Evolutionary conservation across 23 tunicate species (phyloP).

Genomic region (Ciona savignyi): DNA sequence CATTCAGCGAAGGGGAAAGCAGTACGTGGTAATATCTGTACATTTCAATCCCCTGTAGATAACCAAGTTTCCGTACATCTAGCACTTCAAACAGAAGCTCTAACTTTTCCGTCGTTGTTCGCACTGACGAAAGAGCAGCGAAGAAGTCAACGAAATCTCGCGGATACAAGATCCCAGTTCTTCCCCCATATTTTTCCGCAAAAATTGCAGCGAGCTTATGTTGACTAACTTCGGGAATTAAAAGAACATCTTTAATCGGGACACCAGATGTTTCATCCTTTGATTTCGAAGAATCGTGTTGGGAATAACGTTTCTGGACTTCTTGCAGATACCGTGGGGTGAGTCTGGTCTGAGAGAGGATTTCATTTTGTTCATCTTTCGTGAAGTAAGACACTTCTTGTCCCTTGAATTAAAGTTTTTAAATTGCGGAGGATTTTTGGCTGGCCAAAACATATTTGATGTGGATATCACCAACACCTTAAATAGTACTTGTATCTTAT

Average conservation of each 20-base stretch:
- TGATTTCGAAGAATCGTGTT: slow-evolving; percentile 36
- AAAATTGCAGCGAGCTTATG: slow-evolving; percentile 47
- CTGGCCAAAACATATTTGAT: too few relatives aligned
- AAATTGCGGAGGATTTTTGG: too few relatives aligned
- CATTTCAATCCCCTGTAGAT: slow-evolving; percentile 67
- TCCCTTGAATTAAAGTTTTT: slow-evolving; percentile 44
- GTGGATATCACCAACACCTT: too few relatives aligned
- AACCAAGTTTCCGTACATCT: slow-evolving; percentile 55
- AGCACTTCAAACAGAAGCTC: slow-evolving; percentile 46
- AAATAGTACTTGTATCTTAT: too few relatives aligned
- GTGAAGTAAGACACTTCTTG: slow-evolving; percentile 85
- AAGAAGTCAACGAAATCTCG: slow-evolving; percentile 60
- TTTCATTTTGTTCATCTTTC: slow-evolving; percentile 61
- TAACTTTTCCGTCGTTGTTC: slow-evolving; percentile 54
- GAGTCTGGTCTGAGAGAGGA: slow-evolving; percentile 40
- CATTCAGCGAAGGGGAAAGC: slow-evolving; percentile 54
- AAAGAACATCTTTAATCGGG: slow-evolving; percentile 25
- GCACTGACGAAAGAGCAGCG: slow-evolving; percentile 29
- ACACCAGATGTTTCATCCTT: slow-evolving; percentile 67
- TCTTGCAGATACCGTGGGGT: slow-evolving; percentile 46
- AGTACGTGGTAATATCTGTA: slow-evolving; percentile 64
- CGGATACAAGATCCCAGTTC: slow-evolving; percentile 44
- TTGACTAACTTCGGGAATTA: slow-evolving; percentile 56
- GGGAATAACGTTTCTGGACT: slow-evolving; percentile 64
- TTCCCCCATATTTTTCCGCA: slow-evolving; percentile 71